Conservation (phyloP, 2,113 vertebrate species). For the Craseonycteris thonglongyai region DNA sequence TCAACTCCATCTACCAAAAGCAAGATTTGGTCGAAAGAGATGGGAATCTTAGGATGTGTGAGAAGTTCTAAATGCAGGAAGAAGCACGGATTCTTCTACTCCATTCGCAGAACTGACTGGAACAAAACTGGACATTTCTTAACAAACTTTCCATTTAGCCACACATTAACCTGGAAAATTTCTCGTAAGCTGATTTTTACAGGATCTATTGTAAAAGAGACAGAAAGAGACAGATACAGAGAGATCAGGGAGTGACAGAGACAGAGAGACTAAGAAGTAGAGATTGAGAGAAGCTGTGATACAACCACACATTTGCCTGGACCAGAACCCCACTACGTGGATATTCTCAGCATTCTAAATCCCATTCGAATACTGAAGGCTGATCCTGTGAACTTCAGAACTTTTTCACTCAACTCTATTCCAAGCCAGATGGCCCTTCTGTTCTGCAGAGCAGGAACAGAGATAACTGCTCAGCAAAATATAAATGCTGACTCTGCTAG, state of each 20-base stretch:
- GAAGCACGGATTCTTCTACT: not conserved
- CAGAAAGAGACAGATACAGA: too few species aligned
- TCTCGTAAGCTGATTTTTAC: not conserved
- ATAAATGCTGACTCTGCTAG: not conserved
- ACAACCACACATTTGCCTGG: not conserved
- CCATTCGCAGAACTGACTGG: not conserved
- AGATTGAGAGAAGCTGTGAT: not conserved
- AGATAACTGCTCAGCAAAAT: not conserved
- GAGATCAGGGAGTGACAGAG: not conserved
- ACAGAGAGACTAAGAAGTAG: not conserved
- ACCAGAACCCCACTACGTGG: rapidly evolving
- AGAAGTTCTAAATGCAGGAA: not conserved
- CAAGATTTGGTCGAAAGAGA: not conserved
- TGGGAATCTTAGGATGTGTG: rapidly evolving
- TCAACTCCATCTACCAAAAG: not conserved
- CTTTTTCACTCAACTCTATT: not conserved
- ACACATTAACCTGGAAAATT: not conserved
- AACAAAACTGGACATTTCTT: rapidly evolving
- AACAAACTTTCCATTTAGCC: not conserved
- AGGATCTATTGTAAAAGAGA: not conserved
- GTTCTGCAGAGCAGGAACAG: not conserved
- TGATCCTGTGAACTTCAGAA: not conserved
- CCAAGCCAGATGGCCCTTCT: not conserved
- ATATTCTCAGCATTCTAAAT: not conserved
- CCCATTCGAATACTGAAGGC: not conserved